Percentiles rank a stretch among this genome's conserved stretches.
phyloP scores from a whole-genome alignment of 2,797 vertebrate genomes.

The Valencia hispanica region DNA sequence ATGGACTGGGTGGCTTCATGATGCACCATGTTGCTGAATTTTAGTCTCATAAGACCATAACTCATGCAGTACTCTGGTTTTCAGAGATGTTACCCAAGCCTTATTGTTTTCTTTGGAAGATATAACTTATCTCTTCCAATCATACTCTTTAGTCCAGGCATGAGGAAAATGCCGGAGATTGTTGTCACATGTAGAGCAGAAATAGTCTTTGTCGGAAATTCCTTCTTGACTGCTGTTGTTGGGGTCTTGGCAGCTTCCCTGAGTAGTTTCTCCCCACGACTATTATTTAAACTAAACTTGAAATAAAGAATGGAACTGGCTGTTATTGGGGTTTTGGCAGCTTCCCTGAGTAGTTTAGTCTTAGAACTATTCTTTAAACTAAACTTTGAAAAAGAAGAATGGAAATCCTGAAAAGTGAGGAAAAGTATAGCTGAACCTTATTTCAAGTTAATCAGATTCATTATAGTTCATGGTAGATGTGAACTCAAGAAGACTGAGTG shows the following conservation, averaged over 20 bases:
- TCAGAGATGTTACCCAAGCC: background rate
- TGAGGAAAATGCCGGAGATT: background rate
- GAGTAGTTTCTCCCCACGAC: background rate
- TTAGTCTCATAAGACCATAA: background rate
- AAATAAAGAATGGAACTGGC: too few relatives aligned
- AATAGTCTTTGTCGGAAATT: background rate
- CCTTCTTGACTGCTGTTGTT: background rate
- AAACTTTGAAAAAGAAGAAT: background rate
- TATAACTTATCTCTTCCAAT: background rate
- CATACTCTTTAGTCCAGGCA: background rate
- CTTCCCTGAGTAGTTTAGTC: background rate
- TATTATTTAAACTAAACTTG: background rate
- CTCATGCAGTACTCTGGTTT: background rate
- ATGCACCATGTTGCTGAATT: background rate
- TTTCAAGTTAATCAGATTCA: too few relatives aligned
- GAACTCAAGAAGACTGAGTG: too few relatives aligned
- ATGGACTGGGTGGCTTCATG: background rate
- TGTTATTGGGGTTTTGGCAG: too few relatives aligned
- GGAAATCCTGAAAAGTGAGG: too few relatives aligned
- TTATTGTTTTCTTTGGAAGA: background rate
- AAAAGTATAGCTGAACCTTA: too few relatives aligned
- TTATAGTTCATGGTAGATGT: too few relatives aligned
- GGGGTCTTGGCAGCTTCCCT: too few relatives aligned
- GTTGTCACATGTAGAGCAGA: background rate
- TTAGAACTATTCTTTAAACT: background rate